Evolutionary conservation across 2,797 vertebrate species (phyloP).

Genomic region (Buceros bicornis): DNA sequence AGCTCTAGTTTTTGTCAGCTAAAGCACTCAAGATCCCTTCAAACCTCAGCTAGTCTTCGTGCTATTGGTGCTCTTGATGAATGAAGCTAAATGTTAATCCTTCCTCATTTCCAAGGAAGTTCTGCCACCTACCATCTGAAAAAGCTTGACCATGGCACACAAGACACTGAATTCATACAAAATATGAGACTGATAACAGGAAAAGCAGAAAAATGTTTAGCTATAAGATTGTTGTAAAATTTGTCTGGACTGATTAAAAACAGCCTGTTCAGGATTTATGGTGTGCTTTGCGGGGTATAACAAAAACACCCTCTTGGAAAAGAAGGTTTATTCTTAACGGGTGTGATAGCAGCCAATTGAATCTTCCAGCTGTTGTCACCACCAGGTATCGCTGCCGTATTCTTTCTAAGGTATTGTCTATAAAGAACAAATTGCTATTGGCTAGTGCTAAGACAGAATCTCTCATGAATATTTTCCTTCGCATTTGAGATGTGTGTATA

Average conservation of each 20-base stretch:
- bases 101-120: neutral
- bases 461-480: neutral
- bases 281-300: neutral
- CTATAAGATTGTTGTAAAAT: neutral
- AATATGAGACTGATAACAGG: neutral
- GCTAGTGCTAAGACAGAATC: neutral
- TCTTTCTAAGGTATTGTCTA: neutral
- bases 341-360: neutral
- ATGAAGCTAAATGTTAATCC: neutral
- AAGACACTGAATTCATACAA: neutral
- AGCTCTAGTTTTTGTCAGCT: neutral
- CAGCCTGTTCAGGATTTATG: neutral
- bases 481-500: neutral
- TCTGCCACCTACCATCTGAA: neutral
- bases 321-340: neutral
- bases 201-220: neutral
- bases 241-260: neutral
- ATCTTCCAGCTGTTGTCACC: neutral
- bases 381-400: neutral
- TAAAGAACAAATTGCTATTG: neutral
- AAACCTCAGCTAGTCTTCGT: neutral
- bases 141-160: neutral
- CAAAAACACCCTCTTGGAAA: neutral
- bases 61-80: neutral
- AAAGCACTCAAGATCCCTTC: neutral